Conservation (phyloP, 2,888 invertebrate genomes). For the Aplocera efformata region DNA sequence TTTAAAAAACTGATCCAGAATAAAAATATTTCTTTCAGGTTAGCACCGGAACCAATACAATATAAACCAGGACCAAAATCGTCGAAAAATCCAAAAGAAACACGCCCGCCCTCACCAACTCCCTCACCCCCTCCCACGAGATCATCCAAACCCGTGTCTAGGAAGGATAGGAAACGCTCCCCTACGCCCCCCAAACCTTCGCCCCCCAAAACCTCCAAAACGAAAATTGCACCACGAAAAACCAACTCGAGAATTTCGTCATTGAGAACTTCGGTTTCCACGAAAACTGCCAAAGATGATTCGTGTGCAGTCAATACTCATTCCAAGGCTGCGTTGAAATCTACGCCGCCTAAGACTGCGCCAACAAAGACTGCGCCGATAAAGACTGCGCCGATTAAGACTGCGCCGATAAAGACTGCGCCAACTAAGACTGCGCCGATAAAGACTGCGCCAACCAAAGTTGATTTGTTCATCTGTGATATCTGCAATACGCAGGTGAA, state of each 20-base stretch:
- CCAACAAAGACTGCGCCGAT: not conserved
- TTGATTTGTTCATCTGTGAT: not conserved
- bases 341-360: not conserved
- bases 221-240: too few species aligned
- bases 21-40: slow-evolving; percentile 2
- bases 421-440: too few species aligned
- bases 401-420: too few species aligned
- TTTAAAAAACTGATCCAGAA: too few species aligned
- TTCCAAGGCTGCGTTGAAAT: not conserved
- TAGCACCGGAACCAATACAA: not conserved
- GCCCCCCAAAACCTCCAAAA: not conserved
- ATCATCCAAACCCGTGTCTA: not conserved
- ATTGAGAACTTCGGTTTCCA: too few species aligned
- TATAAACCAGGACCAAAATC: slow-evolving; percentile 16
- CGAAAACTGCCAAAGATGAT: too few species aligned
- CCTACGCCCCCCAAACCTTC: not conserved
- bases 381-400: not conserved
- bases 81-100: slow-evolving; percentile 4
- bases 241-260: too few species aligned
- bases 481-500: slow-evolving; percentile 31
- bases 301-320: too few species aligned
- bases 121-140: too few species aligned
- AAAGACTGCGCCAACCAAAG: slow-evolving; percentile 16
- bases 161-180: slow-evolving; percentile 1
- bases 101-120: not conserved